Evolutionary conservation across 1,140 invertebrate genomes (phyloP).

Genomic region (Trialeurodes vaporariorum): DNA sequence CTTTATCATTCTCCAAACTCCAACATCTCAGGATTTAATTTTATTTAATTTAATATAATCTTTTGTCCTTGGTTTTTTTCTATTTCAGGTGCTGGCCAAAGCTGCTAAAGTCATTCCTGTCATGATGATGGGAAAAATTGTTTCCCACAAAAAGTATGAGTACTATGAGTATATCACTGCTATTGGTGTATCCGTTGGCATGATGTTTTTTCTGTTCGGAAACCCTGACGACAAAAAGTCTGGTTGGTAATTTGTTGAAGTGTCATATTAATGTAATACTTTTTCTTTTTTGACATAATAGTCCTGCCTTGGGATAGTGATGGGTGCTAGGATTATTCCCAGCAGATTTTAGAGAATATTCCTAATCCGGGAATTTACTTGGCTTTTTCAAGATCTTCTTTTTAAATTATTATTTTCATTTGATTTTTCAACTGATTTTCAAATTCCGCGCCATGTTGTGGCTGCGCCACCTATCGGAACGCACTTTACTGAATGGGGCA

Average conservation of each 20-base stretch:
- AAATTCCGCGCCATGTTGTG: too few relatives aligned
- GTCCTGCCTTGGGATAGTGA: background rate
- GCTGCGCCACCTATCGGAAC: too few relatives aligned
- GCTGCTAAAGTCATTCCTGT: conserved; percentile 94
- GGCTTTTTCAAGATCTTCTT: too few relatives aligned
- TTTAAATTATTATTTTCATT: too few relatives aligned
- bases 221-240: conserved; percentile 36
- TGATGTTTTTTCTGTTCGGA: conserved; percentile 79
- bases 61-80: too few relatives aligned
- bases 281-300: background rate
- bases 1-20: too few relatives aligned
- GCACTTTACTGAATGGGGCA: too few relatives aligned
- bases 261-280: background rate
- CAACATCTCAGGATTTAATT: too few relatives aligned
- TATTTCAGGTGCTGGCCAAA: conserved; percentile 72
- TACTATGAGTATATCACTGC: conserved; percentile 90
- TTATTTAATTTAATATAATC: too few relatives aligned
- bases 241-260: conserved; percentile 7
- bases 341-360: too few relatives aligned
- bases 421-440: too few relatives aligned
- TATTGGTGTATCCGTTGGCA: conserved; percentile 77
- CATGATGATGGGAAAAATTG: conserved; percentile 94
- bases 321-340: conserved; percentile 3
- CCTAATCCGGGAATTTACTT: too few relatives aligned
- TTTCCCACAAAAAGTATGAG: conserved; percentile 77